Base-by-base conservation (phyloP, 2,797 vertebrate genomes). In the Lagodon rhomboides region DNA sequence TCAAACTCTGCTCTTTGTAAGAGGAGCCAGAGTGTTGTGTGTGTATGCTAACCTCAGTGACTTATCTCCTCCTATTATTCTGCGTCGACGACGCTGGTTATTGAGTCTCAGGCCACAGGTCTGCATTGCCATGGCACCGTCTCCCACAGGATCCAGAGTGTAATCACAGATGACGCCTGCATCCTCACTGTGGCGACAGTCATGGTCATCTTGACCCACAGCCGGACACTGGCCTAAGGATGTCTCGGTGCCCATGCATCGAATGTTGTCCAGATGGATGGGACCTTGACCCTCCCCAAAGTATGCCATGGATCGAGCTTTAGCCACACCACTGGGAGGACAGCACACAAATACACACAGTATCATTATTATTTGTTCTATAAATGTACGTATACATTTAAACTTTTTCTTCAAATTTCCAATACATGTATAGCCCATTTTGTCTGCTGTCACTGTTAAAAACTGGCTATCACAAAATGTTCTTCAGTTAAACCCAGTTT, bases 151-250 rank as follows among this genome's bases (percentile, higher is more conserved):
- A 71, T 96, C 95, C 46, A 96, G 93, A 11, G 83, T 82, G 27
- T 96, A 96, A 89, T 96, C 95, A 70, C 97, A 98, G 81, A 97
- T 97, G 53, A 97, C 96, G 0, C 96, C 96, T 1, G 95, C 96
- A 22, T 96, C 96, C 71, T 96, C 96, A 23, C 94, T 96, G 87
- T 96, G 96, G 84, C 93, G 95, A 83, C 97, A 97, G 91, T 95
- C 94, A 55, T 93, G 95, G 59, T 83, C 82, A 0, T 88, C 90
- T 0, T 85, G 86, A 25, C 92, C 91, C 3, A 93, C 88, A 2
- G 86, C 92, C 1, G 79, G 70, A 83, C 97, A 98, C 53, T 96
- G 94, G 1, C 89, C 93, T 51, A 97, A 75, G 1, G 91, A 85
- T 0, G 22, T 69, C 88, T 98, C 97, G 0, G 59, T 87, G 27